Evolutionary conservation across 92 coral and sea anemone species (phyloP), one percentile per base, ranked within the genome.

Genomic region (Epizoanthus ramosus): DNA sequence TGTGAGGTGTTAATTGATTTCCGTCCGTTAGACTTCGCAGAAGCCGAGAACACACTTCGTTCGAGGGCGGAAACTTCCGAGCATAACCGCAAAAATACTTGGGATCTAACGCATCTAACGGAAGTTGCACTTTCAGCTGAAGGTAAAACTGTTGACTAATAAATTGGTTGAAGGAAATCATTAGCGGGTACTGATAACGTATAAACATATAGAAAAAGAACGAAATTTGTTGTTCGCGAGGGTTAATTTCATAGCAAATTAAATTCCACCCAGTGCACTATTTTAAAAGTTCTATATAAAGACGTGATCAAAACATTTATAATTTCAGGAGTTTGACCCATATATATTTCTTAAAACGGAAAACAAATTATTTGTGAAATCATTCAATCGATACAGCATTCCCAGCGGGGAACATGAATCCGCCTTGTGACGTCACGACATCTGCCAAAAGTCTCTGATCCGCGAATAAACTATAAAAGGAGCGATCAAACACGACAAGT

Each of bases 391-490:
- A 65, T 16, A 65, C 45, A 65, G 5, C 5, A 28, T 13, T 28
- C 31, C 31, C 72, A 64, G 69, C 69, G 69, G 69, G 69, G 35
- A 35, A 9, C 69, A 23, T 6, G 69, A 22, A 17, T 4, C 70
- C 50, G 72, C 47, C 72, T 67, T 41, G n/a, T 67, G 35, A 33
- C 50, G 72, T 67, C 72, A 67, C 41, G 41, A 10, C 45, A 14
- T 19, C 41, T 65, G 71, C 3, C 71, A 65, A 63, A 24, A 9
- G 54, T 28, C 8, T 6, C 43, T 28, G 41, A 28, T 31, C 39
- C 71, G 71, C 71, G 71, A 41, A 43, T 28, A 67, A 67, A 67
- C 72, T 35, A 67, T 33, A 67, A 67, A 67, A 67, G 4, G 18
- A 41, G 12, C 43, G 9, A 9, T 33, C 12, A 37, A 67, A 28